Conservation (phyloP, 1,140 invertebrate species). For the Pseudomyrmex sp. region DNA sequence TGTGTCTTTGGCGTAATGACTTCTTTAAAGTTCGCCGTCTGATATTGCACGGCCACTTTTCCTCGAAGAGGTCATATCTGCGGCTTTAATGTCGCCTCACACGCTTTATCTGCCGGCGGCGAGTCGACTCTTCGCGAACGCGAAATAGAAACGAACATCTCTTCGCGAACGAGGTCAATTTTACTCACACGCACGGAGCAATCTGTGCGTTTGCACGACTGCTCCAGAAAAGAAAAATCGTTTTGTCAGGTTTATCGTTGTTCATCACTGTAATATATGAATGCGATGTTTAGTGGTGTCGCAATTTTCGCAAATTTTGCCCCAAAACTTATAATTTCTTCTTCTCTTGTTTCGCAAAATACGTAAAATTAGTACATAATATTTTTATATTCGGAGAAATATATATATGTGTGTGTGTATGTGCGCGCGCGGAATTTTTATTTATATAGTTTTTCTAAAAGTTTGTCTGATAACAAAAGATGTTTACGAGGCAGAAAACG, state of each 20-base stretch:
- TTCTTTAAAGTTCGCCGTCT: slow-evolving; percentile 38
- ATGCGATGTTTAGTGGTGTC: not conserved
- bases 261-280: too few relatives aligned
- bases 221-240: not conserved
- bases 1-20: slow-evolving; percentile 48
- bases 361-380: too few relatives aligned
- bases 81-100: slow-evolving; percentile 50
- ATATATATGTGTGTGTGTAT: too few relatives aligned
- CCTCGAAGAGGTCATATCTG: slow-evolving; percentile 60
- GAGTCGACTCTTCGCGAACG: slow-evolving; percentile 5
- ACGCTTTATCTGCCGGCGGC: not conserved
- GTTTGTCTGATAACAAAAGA: too few relatives aligned
- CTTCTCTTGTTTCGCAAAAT: too few relatives aligned
- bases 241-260: slow-evolving; percentile 1
- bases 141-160: slow-evolving; percentile 31
- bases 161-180: slow-evolving; percentile 54
- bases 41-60: slow-evolving; percentile 43
- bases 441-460: too few relatives aligned
- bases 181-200: slow-evolving; percentile 20
- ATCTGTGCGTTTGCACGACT: not conserved
- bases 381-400: too few relatives aligned
- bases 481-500: too few relatives aligned
- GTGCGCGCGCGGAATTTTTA: too few relatives aligned
- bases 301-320: not conserved
- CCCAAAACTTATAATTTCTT: not conserved